Evolutionary conservation across 1,140 invertebrate genomes (phyloP), one percentile per base, ranked within the genome.

Genomic region (Charaxes varanes): DNA sequence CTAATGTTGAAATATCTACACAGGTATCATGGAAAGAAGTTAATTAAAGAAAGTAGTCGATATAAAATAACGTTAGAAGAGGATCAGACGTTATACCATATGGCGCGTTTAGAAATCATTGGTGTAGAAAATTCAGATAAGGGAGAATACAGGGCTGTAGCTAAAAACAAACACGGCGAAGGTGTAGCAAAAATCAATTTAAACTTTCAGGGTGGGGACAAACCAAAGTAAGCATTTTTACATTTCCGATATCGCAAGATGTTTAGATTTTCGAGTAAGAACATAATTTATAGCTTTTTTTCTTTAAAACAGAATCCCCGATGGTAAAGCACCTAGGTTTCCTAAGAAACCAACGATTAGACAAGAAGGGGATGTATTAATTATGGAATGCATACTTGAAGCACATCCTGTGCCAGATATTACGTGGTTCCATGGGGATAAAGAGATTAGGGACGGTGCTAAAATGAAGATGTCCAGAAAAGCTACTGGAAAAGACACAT

Each of bases 341-440:
- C 96, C 97, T 24, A 97, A 97, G 88, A 98, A 98, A 81, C 97
- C 97, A 34, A 97, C 95, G 16, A 98, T 99, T 58, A 90, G 94
- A 58, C 97, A 98, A 87, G 93, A 96, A 48, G 96, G 96, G 24
- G 96, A 97, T 76, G 77, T 94, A 33, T 88, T 98, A 53, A 91
- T 98, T 53, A 97, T 98, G 95, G 96, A 98, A 86, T 98, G 97
- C 83, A 86, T 97, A 62, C 84, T 98, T 73, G 96, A 98, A 87
- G 96, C 96, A 23, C 91, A 97, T 84, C 97, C 97, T 10, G 88
- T 94, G 27, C 97, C 97, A 38, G 96, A 98, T 65, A 97, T 98
- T 56, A 94, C 92, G 3, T 98, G 97, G 97, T 98, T 90, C 83
- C 94, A 97, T 62, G 94, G 94, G 26, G 90, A 90, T 54, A 94